Percentiles rank a stretch among this genome's conserved stretches.
phyloP scores from a whole-genome alignment of 2,113 vertebrate species.

The Hippopotamus amphibius region DNA sequence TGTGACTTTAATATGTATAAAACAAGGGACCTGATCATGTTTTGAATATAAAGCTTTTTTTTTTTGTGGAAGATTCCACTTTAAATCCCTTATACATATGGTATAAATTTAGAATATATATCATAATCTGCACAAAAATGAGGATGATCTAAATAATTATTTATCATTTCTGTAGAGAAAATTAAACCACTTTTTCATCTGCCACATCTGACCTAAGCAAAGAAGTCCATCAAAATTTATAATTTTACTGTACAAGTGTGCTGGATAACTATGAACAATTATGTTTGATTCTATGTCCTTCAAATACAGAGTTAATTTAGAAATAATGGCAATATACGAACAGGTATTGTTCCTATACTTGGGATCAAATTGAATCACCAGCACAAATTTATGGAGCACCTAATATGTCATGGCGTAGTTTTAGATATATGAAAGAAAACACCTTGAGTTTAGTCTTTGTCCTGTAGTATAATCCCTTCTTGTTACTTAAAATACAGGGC shows the following conservation, averaged over 20 bases:
- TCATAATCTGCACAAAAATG: neutral
- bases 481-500: neutral
- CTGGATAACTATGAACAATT: neutral
- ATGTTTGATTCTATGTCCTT: neutral
- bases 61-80: neutral
- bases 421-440: neutral
- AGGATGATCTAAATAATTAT: neutral
- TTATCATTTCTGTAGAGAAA: neutral
- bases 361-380: neutral
- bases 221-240: neutral
- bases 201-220: neutral
- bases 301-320: neutral
- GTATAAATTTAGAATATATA: neutral
- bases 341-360: neutral
- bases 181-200: neutral
- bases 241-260: neutral
- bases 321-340: neutral
- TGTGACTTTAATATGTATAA: neutral
- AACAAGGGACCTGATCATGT: neutral
- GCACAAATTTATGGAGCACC: neutral
- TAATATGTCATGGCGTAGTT: neutral
- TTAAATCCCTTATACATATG: neutral
- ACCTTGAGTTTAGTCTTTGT: neutral
- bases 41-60: neutral
- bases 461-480: neutral